These are phyloP conservation scores for Lerema accius DNA, from an alignment of 1,140 invertebrate genomes.

Conservation along the genomic window DNA sequence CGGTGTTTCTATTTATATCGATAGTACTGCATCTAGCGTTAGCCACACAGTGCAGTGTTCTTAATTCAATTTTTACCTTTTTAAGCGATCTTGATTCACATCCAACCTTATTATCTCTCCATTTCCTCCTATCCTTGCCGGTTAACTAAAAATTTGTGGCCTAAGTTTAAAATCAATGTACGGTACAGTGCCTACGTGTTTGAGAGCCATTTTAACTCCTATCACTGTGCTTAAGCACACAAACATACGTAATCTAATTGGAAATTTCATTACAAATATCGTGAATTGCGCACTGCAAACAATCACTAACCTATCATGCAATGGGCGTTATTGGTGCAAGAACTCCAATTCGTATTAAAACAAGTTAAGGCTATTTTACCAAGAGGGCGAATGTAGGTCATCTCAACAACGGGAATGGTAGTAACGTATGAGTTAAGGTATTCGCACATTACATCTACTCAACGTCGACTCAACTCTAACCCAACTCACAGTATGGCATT, in stretches of 20 bases:
- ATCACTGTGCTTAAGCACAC: conserved; percentile 29
- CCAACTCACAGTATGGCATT: too few relatives aligned
- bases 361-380: neutral
- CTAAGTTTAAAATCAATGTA: conserved; percentile 61
- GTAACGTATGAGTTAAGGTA: too few relatives aligned
- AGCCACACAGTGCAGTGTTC: conserved; percentile 64
- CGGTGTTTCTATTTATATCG: conserved; percentile 30
- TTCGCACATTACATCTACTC: too few relatives aligned
- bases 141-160: conserved; percentile 75
- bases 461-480: too few relatives aligned
- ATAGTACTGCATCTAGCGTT: conserved; percentile 50
- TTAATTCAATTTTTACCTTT: conserved; percentile 69
- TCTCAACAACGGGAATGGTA: neutral
- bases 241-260: conserved; percentile 5
- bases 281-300: conserved; percentile 8
- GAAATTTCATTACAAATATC: neutral
- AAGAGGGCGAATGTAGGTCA: neutral
- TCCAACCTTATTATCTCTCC: conserved; percentile 79
- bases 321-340: conserved; percentile 14
- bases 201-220: conserved; percentile 27
- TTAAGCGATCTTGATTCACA: conserved; percentile 76
- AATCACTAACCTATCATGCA: conserved; percentile 27
- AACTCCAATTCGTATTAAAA: neutral
- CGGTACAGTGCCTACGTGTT: conserved; percentile 47
- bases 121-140: conserved; percentile 74